Percentiles rank a stretch among this genome's conserved stretches.
phyloP scores from a whole-genome alignment of 2,888 invertebrate genomes.

The Proisotoma minuta region DNA sequence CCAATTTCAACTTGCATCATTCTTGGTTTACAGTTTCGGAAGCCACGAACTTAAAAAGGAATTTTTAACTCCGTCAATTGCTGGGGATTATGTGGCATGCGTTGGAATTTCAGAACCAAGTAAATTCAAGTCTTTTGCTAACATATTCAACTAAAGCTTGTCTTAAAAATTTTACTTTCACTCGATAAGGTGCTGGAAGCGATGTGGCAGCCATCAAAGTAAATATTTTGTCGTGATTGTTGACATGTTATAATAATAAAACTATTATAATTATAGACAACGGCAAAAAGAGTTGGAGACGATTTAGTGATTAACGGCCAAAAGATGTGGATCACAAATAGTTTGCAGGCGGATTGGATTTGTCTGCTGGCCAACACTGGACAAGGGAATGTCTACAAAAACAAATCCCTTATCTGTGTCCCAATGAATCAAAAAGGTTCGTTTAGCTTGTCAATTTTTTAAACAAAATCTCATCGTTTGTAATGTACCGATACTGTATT shows the following conservation, averaged over 20 bases:
- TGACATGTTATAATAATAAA: background rate
- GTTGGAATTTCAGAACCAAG: conserved; percentile 54
- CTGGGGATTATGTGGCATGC: conserved; percentile 55
- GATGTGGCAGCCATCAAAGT: conserved; percentile 54
- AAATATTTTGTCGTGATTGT: no score
- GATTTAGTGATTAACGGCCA: conserved; percentile 57
- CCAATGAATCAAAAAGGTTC: conserved; percentile 54
- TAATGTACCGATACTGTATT: background rate
- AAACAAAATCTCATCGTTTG: background rate
- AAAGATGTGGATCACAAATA: conserved; percentile 54
- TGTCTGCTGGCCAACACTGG: conserved; percentile 57
- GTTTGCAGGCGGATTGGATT: conserved; percentile 58
- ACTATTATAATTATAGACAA: conserved; percentile 51
- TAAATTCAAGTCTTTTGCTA: background rate
- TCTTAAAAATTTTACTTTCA: background rate
- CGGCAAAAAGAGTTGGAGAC: conserved; percentile 52
- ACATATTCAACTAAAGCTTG: background rate
- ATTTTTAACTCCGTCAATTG: conserved; percentile 54
- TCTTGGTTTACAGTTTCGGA: conserved; percentile 49
- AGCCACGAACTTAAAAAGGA: conserved; percentile 54
- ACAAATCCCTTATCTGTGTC: conserved; percentile 57
- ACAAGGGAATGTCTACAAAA: conserved; percentile 52
- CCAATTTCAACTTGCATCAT: no score
- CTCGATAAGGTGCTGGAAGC: conserved; percentile 52
- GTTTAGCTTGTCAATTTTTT: no score